A percentile compares a stretch with the other conserved stretches of the same genome.
phyloP scores from a whole-genome alignment of 2,888 invertebrate species.

The Aphidius colemani region DNA sequence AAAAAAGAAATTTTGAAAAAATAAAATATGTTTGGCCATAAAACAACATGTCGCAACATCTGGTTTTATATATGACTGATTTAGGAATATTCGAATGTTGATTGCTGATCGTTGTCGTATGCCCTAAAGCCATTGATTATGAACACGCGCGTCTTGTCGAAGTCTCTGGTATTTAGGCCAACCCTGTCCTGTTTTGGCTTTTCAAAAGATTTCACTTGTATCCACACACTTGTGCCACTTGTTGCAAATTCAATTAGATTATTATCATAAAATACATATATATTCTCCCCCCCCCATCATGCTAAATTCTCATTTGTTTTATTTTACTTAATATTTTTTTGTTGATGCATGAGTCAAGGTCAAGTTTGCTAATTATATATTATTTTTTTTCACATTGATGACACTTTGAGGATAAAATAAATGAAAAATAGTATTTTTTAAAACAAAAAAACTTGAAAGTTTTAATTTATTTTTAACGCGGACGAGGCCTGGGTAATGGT shows the following conservation, averaged over 20 bases:
- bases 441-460: too few species aligned
- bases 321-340: background rate
- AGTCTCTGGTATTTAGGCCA: constrained; percentile 25
- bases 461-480: too few species aligned
- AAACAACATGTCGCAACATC: constrained; percentile 13
- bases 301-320: background rate
- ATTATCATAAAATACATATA: too few species aligned
- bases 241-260: too few species aligned
- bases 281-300: background rate
- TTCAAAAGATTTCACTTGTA: constrained; percentile 10
- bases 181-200: constrained; percentile 13
- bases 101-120: constrained; percentile 15
- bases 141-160: constrained; percentile 6
- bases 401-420: too few species aligned
- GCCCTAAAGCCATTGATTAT: constrained; percentile 1
- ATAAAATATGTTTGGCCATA: constrained; percentile 18
- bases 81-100: constrained; percentile 19
- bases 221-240: too few species aligned
- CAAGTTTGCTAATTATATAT: too few species aligned
- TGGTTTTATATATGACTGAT: constrained; percentile 14
- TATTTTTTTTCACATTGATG: too few species aligned
- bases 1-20: background rate
- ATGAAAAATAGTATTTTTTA: too few species aligned
- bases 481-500: constrained; percentile 53
- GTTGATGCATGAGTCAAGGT: too few species aligned